Evolutionary conservation across 2,888 invertebrate genomes (phyloP).

Genomic region (Pelosia muscerda): DNA sequence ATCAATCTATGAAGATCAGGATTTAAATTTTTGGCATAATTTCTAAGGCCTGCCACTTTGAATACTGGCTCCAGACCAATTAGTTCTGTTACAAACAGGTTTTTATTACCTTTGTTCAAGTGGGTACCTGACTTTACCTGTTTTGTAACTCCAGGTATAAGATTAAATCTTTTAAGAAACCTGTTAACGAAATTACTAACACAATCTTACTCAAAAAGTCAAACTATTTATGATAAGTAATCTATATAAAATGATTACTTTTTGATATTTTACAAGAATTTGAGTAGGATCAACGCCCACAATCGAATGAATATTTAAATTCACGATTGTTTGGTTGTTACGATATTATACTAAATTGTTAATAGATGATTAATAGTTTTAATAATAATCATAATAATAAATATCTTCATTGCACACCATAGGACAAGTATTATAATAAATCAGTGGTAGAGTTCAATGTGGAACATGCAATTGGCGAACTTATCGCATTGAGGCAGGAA

Average conservation of each 20-base stretch:
- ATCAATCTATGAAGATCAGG: constrained; percentile 36
- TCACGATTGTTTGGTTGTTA: background rate
- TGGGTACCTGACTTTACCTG: constrained; percentile 5
- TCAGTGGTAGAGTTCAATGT: too few relatives aligned
- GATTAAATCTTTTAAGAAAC: constrained; percentile 2
- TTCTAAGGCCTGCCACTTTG: constrained; percentile 34
- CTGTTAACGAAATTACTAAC: constrained; percentile 6
- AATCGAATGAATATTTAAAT: background rate
- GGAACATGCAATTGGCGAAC: too few relatives aligned
- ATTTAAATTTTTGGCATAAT: constrained; percentile 23
- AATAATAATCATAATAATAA: too few relatives aligned
- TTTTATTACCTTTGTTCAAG: constrained; percentile 20
- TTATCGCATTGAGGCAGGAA: too few relatives aligned
- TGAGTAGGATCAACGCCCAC: too few relatives aligned
- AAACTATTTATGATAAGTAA: background rate
- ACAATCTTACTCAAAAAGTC: too few relatives aligned
- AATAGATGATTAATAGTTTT: background rate
- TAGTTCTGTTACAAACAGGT: constrained; percentile 27
- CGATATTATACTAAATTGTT: background rate
- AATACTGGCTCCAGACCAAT: background rate
- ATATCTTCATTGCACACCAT: too few relatives aligned
- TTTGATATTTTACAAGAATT: background rate
- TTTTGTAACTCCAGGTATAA: constrained; percentile 12
- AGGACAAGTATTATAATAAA: too few relatives aligned
- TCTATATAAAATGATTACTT: too few relatives aligned